Base-by-base conservation (phyloP, 35 echinoderm and acorn worm genomes). In the Ophiothrix spiculata region DNA sequence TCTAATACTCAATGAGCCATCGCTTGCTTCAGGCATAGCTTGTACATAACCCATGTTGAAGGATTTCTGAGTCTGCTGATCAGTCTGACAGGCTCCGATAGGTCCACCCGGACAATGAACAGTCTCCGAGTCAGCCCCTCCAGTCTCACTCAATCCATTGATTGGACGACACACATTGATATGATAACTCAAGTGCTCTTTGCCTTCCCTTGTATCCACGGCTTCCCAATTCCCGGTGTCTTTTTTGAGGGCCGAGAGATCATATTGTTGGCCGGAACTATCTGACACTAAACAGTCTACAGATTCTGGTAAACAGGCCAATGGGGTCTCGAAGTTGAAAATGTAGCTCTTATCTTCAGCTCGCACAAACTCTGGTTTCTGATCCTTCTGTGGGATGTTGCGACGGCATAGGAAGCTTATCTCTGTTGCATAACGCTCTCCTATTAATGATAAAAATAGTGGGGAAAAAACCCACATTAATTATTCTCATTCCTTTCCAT, bases 281-380 rank as follows among this genome's bases (percentile, higher is more conserved):
- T 98, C 95, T 0, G 95, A 94, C 25, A 98, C 86, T 13, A 98
- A 84, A 38, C 95, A 98, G 69, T 98, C 95, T n/a, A 98, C 95
- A 1, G 95, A 88, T 41, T 98, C 91, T 8, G 91, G 91, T 32
- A 94, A 82, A 77, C 91, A 98, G 3, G 91, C 95, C 23, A 93
- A 40, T 1, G 95, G 88, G 0, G 95, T 97, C 56, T 91, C 88
- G 77, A 97, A 90, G 39, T 93, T 81, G 45, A 97, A 97, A 60
- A 93, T 82, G 81, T 86, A 97, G 63, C 83, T 74, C 17, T 32
- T 35, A 32, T 63, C 86, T 29, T 97, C 88, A 8, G 80, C 64
- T 6, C 95, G 84, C 12, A 91, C 79, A 45, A 93, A 93, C 38
- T 79, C 81, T 2, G 90, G 88, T 16, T 39, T 35, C 31, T 89